These are phyloP conservation scores for Idaea straminata DNA, from an alignment of 2,888 invertebrate genomes.

Conservation along the genomic window DNA sequence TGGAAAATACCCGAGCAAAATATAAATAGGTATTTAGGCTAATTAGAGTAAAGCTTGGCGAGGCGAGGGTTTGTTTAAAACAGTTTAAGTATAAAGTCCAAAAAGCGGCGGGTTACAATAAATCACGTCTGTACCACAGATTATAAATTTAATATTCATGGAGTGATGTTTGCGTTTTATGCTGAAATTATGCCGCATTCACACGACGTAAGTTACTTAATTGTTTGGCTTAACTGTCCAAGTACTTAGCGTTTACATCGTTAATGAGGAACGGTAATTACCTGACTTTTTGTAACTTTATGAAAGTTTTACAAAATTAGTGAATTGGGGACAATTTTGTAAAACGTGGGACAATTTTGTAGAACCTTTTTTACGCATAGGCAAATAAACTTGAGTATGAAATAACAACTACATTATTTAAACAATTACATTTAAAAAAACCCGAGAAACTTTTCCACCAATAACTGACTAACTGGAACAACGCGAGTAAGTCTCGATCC, in stretches of 20 bases:
- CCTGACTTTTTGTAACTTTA: background rate
- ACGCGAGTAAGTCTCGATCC: too few species aligned
- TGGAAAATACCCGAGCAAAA: too few species aligned
- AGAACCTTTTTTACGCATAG: too few species aligned
- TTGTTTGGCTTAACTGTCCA: background rate
- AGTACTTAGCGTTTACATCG: background rate
- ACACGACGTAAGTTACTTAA: slow-evolving; percentile 6
- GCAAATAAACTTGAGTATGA: too few species aligned
- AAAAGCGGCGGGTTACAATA: slow-evolving; percentile 32
- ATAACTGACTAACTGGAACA: too few species aligned
- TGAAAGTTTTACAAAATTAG: background rate
- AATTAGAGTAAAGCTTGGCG: too few species aligned
- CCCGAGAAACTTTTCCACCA: too few species aligned
- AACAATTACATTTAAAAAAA: too few species aligned
- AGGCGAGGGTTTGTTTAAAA: slow-evolving; percentile 4
- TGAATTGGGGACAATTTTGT: too few species aligned
- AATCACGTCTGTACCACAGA: slow-evolving; percentile 39
- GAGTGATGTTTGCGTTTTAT: slow-evolving; percentile 30
- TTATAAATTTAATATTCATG: slow-evolving; percentile 50
- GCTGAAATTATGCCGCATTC: slow-evolving; percentile 12
- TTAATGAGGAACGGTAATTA: background rate
- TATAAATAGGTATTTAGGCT: too few species aligned
- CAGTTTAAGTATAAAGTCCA: slow-evolving; percentile 13
- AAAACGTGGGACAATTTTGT: too few species aligned
- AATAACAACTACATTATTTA: too few species aligned